Percentiles rank a stretch among this genome's conserved stretches.
Evolutionary conservation across 2,888 invertebrate genomes (phyloP).

Genomic region (Thecophora atra): DNA sequence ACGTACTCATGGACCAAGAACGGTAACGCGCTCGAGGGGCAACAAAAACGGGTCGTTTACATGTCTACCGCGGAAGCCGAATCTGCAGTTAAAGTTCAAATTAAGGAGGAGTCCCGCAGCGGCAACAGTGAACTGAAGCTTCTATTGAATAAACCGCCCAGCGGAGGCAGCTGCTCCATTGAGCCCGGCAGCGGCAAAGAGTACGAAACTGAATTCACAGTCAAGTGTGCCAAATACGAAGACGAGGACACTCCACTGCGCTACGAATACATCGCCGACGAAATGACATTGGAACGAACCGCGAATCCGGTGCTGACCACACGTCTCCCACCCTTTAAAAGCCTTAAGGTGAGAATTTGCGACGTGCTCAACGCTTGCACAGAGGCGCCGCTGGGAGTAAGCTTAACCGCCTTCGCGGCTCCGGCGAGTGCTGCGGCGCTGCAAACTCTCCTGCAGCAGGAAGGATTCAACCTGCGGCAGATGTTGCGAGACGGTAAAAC

Average conservation of each 20-base stretch:
- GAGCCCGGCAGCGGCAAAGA: slow-evolving; percentile 44
- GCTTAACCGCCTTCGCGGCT: too few species aligned
- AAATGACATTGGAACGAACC: slow-evolving; percentile 44
- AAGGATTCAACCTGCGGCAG: too few species aligned
- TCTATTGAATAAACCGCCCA: slow-evolving; percentile 44
- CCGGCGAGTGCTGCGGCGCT: too few species aligned
- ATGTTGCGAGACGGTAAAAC: too few species aligned
- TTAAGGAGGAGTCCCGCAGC: background rate
- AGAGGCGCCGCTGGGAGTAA: slow-evolving; percentile 36
- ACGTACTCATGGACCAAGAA: slow-evolving; percentile 34
- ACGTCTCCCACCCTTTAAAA: slow-evolving; percentile 32
- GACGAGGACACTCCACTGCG: slow-evolving; percentile 45
- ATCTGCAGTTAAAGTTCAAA: slow-evolving; percentile 20
- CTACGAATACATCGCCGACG: slow-evolving; percentile 43
- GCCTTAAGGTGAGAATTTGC: slow-evolving; percentile 45
- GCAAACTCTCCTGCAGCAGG: too few species aligned
- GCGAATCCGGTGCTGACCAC: slow-evolving; percentile 34
- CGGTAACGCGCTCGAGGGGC: slow-evolving; percentile 15
- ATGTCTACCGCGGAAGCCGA: slow-evolving; percentile 23
- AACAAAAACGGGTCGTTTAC: slow-evolving; percentile 39
- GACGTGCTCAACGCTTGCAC: slow-evolving; percentile 47
- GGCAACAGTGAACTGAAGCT: slow-evolving; percentile 36
- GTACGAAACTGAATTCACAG: slow-evolving; percentile 46
- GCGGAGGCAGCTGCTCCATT: slow-evolving; percentile 43
- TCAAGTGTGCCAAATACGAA: slow-evolving; percentile 44